Base-by-base conservation (phyloP, 1,140 invertebrate genomes). In the Antheraea pernyi region DNA sequence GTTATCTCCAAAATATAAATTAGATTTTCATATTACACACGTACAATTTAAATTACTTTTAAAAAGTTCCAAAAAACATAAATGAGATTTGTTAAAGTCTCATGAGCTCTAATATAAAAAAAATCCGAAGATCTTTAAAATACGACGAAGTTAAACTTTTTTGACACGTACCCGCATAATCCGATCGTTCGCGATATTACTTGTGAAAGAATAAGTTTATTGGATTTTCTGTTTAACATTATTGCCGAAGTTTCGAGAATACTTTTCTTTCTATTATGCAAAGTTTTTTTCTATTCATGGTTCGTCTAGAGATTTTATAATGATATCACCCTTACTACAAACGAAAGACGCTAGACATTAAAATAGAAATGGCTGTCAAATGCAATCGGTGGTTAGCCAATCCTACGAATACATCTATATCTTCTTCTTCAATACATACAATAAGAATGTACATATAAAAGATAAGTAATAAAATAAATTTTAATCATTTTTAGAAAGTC, bases 151-250 rank as follows among this genome's bases (percentile, higher is more conserved):
- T 22, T 63, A 63, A 63, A 63, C 61, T 63, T 63, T 16, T 30
- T 37, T 37, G 61, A 30, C 61, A 37, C 37, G 22, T 77, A 16
- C 46, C 13, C 46, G 46, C 5, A 72, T 78, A 78, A 78, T 75
- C 74, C 77, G 76, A 72, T 74, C 73, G 71, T 69, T 71, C 63
- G 72, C 61, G 64, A 69, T 79, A 75, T 74, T 72, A 79, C 72
- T 77, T 68, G 67, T 42, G 69, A 77, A 77, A 75, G 73, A 79
- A 75, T 71, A 68, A 71, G 62, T 79, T 75, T 67, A 69, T 71
- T 65, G 66, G 59, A 75, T 73, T 75, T 75, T 75, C 68, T 48
- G 65, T 37, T 60, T 63, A 70, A 60, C 61, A 66, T 74, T 74
- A 74, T 74, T 74, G 62, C 64, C 62, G 65, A 74, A 69, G 19